Evolutionary conservation across 2,888 invertebrate species (phyloP), one percentile per base, ranked within the genome.

Genomic region (Hoplodrina blanda): DNA sequence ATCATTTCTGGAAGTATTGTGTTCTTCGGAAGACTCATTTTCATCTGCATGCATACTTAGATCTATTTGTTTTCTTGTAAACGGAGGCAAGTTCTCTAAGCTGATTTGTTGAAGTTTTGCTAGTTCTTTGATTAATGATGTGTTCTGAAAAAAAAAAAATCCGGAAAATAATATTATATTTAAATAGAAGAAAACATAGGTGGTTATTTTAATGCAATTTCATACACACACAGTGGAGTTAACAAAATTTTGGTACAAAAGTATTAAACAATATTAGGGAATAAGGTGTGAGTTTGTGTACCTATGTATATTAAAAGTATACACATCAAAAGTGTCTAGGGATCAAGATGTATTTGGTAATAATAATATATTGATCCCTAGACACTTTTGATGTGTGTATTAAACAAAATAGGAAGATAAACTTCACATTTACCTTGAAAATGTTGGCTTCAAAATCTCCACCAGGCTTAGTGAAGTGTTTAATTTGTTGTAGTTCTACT

Each of bases 381-480:
- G n/a, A n/a, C n/a, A n/a, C n/a, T n/a, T n/a, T n/a, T n/a, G n/a
- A n/a, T n/a, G n/a, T n/a, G n/a, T n/a, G n/a, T n/a, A n/a, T n/a
- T n/a, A n/a, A n/a, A n/a, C n/a, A n/a, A n/a, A n/a, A n/a, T n/a
- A n/a, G n/a, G n/a, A n/a, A n/a, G n/a, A n/a, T n/a, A n/a, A n/a
- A n/a, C n/a, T n/a, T n/a, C n/a, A n/a, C n/a, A n/a, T n/a, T 57
- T 89, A 95, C 95, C 88, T 94, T 80, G 68, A 85, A 85, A 37
- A 95, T 88, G 63, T 89, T 92, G 53, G 76, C 64, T 85, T 94
- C 94, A 70, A 95, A 91, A 75, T 91, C 90, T 65, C 92, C 93
- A 53, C 90, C 91, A 41, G 88, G 80, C 37, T 74, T 84, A 19
- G 95, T 94, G 8, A 94, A 83, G 7, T 87, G 81, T 84, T 92